A percentile compares a stretch with the other conserved stretches of the same genome.
Evolutionary conservation across 2,888 invertebrate genomes (phyloP).

Genomic region (Euzophera pinguis): DNA sequence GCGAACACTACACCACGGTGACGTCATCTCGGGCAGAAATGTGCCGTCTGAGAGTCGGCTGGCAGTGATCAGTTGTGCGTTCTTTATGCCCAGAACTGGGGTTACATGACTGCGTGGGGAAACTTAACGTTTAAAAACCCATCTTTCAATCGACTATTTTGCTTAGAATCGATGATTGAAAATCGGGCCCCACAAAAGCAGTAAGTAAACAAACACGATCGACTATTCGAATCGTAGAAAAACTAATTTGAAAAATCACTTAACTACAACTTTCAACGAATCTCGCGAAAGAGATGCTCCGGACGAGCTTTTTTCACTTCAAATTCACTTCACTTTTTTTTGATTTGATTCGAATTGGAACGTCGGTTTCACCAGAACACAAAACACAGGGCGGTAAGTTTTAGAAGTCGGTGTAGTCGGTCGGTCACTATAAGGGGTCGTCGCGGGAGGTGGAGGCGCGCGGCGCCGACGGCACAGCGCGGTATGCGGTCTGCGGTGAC

Average conservation of each 20-base stretch:
- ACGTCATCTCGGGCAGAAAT: not conserved
- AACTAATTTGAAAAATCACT: not conserved
- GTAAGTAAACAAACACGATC: not conserved
- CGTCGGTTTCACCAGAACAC: not conserved
- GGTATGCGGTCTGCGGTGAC: constrained; percentile 26
- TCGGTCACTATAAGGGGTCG: constrained; percentile 61
- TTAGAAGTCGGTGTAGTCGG: constrained; percentile 13
- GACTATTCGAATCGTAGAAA: not conserved
- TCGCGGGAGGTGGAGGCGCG: constrained; percentile 39
- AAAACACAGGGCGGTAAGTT: not conserved
- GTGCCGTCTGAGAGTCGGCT: not conserved
- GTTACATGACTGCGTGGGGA: not conserved
- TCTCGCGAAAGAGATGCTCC: too few relatives aligned
- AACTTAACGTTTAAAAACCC: too few relatives aligned
- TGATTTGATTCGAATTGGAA: too few relatives aligned
- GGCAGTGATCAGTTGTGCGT: constrained; percentile 2
- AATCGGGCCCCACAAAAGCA: not conserved
- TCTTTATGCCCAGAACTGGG: not conserved
- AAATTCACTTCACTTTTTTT: too few relatives aligned
- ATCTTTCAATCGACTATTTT: not conserved
- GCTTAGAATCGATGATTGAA: not conserved
- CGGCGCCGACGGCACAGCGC: constrained; percentile 18
- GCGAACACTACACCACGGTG: not conserved
- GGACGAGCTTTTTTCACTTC: too few relatives aligned
- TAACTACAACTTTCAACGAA: not conserved